phyloP scores from a whole-genome alignment of 2,888 invertebrate species.

The Eupithecia dodoneata region DNA sequence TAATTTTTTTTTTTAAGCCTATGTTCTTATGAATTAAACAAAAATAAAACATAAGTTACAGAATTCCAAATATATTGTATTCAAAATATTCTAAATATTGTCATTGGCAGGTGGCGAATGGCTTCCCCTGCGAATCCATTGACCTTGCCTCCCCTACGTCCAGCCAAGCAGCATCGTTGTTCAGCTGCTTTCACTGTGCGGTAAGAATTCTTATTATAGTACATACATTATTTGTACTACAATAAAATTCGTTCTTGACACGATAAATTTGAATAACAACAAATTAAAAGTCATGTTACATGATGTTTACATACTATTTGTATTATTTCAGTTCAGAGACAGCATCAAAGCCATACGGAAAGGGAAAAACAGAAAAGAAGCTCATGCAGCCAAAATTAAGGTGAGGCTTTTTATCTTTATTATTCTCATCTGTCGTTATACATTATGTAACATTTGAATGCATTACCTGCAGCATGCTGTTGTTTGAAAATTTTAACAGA shows the following conservation, averaged over 20 bases:
- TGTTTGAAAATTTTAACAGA: neutral
- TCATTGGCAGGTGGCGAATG: conserved; percentile 51
- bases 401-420: conserved; percentile 50
- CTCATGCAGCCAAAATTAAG: conserved; percentile 60
- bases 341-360: conserved; percentile 68
- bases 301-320: neutral
- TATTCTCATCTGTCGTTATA: neutral
- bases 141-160: conserved; percentile 47
- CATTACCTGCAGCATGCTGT: neutral
- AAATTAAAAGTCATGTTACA: neutral
- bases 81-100: neutral
- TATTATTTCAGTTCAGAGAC: conserved; percentile 67
- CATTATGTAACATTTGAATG: neutral
- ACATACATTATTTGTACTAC: no score
- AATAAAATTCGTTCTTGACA: neutral
- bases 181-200: conserved; percentile 74
- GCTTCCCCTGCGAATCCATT: conserved; percentile 48
- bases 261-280: neutral
- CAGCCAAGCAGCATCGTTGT: conserved; percentile 55
- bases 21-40: no score
- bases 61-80: neutral
- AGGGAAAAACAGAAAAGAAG: conserved; percentile 64
- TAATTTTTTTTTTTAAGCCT: no score
- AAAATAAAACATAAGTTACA: neutral
- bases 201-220: conserved; percentile 53